phyloP scores from a whole-genome alignment of 2,113 vertebrate species.

The Ceyx margarethae region DNA sequence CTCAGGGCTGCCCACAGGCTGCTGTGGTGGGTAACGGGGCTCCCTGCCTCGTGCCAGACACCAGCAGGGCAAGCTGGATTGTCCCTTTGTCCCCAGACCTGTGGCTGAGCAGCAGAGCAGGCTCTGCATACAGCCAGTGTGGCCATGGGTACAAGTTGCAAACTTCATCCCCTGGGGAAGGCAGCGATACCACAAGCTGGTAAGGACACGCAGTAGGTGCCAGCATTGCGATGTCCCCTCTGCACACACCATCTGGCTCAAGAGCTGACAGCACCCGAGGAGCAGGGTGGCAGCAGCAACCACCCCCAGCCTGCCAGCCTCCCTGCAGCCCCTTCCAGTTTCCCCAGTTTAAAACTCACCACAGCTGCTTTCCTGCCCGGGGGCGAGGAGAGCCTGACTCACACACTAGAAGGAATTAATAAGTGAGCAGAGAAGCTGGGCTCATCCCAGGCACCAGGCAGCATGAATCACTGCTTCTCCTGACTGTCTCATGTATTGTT shows the following conservation, averaged over 20 bases:
- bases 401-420: neutral
- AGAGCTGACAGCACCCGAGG: neutral
- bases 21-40: neutral
- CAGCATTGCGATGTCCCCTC: neutral
- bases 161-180: neutral
- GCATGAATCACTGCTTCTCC: slow-evolving; percentile 39
- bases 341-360: neutral
- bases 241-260: fast-evolving
- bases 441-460: slow-evolving; percentile 7
- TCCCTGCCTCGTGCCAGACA: neutral
- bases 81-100: neutral
- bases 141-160: neutral
- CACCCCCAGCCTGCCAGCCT: neutral
- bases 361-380: neutral
- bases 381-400: slow-evolving; percentile 54
- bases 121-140: neutral
- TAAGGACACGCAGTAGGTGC: neutral
- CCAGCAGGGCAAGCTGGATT: neutral
- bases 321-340: neutral
- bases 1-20: neutral
- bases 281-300: neutral
- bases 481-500: neutral
- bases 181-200: fast-evolving
- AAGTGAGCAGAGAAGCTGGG: slow-evolving; percentile 4
- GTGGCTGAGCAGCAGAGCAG: neutral